A percentile compares a stretch with the other conserved stretches of the same genome.
These are phyloP conservation scores for Parnassius smintheus DNA, from an alignment of 2,888 invertebrate species.

Conservation along the genomic window DNA sequence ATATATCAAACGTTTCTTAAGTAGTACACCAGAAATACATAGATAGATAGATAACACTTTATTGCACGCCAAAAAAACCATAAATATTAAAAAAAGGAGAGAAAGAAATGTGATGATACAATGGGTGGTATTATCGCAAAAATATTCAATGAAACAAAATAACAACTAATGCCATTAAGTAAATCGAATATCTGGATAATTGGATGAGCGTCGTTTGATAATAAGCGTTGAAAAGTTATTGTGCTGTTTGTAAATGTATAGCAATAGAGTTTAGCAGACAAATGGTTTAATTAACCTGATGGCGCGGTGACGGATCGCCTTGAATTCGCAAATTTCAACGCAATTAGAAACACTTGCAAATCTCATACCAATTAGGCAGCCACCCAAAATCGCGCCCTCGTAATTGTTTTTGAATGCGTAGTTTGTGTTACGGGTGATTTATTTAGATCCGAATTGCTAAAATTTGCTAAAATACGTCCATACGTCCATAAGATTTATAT, in stretches of 20 bases:
- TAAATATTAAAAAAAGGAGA: too few species aligned
- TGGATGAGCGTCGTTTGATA: constrained; percentile 1
- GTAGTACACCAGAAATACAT: too few species aligned
- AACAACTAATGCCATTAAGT: neutral
- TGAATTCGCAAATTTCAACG: constrained; percentile 71
- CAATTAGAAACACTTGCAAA: constrained; percentile 80
- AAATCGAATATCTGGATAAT: constrained; percentile 1
- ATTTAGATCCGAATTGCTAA: constrained; percentile 40
- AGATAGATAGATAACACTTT: too few species aligned
- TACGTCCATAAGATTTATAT: too few species aligned
- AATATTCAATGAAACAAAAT: too few species aligned
- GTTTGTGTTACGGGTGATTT: constrained; percentile 70
- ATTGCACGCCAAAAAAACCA: too few species aligned
- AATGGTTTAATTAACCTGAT: constrained; percentile 81
- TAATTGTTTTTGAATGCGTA: constrained; percentile 78
- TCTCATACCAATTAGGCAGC: constrained; percentile 80
- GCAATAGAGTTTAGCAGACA: constrained; percentile 53
- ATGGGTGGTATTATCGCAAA: too few species aligned
- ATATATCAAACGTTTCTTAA: too few species aligned
- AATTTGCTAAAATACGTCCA: neutral
- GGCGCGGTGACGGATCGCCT: constrained; percentile 74
- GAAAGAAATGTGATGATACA: too few species aligned
- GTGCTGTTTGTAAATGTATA: constrained; percentile 25
- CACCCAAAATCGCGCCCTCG: constrained; percentile 75
- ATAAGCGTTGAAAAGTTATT: constrained; percentile 27